phyloP scores from a whole-genome alignment of 2,797 vertebrate species.

The Brachyrhaphis roseni region DNA sequence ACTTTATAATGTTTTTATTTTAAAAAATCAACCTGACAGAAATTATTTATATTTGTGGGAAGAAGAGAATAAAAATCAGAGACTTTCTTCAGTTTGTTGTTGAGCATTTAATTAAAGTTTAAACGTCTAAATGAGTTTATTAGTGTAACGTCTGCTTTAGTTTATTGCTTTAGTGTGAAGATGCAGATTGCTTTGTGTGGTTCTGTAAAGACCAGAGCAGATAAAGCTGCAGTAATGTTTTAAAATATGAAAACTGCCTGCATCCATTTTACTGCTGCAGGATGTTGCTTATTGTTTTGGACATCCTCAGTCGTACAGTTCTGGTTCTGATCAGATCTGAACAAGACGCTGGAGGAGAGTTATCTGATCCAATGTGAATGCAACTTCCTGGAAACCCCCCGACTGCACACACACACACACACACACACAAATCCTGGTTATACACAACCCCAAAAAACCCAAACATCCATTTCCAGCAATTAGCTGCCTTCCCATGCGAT shows the following conservation, averaged over 20 bases:
- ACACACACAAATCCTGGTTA: slow-evolving; percentile 22
- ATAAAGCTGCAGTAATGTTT: not conserved
- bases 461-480: slow-evolving; percentile 67
- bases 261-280: not conserved
- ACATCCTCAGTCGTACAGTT: not conserved
- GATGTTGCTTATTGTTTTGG: slow-evolving; percentile 6
- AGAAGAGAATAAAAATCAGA: not conserved
- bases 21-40: no score
- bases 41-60: not conserved
- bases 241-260: not conserved
- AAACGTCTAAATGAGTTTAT: not conserved
- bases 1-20: no score
- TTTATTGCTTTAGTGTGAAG: not conserved
- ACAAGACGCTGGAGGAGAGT: slow-evolving; percentile 8
- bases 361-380: slow-evolving; percentile 60
- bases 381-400: slow-evolving; percentile 58
- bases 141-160: not conserved
- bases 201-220: not conserved
- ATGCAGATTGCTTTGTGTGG: not conserved
- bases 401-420: slow-evolving; percentile 23
- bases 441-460: slow-evolving; percentile 32
- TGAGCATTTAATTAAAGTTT: not conserved
- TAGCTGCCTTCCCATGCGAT: slow-evolving; percentile 46
- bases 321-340: slow-evolving; percentile 30
- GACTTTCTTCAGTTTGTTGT: not conserved